These are phyloP conservation scores for Hedychridium roseum DNA, from an alignment of 2,888 invertebrate genomes.

Conservation along the genomic window DNA sequence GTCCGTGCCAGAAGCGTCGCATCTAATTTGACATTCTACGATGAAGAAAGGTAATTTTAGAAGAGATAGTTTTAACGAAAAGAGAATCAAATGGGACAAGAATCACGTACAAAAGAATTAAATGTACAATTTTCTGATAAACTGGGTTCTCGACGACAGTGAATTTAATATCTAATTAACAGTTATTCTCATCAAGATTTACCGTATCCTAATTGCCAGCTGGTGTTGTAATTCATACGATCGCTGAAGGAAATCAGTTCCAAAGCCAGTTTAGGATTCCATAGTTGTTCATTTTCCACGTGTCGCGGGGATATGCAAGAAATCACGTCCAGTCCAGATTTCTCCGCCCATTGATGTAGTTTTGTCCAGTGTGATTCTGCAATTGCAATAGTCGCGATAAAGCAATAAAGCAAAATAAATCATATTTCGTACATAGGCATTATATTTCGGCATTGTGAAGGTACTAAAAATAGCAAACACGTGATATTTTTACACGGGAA, in stretches of 20 bases:
- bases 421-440: too few species aligned
- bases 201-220: slow-evolving; percentile 82
- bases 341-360: slow-evolving; percentile 56
- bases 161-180: not conserved
- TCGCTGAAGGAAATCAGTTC: slow-evolving; percentile 75
- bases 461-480: too few species aligned
- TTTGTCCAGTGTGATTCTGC: slow-evolving; percentile 59
- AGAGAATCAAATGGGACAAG: too few species aligned
- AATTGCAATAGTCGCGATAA: slow-evolving; percentile 10
- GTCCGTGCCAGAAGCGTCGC: slow-evolving; percentile 49
- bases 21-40: slow-evolving; percentile 54
- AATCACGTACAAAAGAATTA: too few species aligned
- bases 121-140: too few species aligned
- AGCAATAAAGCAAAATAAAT: not conserved
- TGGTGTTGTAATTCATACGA: slow-evolving; percentile 70
- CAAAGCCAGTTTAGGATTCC: slow-evolving; percentile 75
- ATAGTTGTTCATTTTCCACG: slow-evolving; percentile 67
- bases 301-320: slow-evolving; percentile 47
- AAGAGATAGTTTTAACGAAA: too few species aligned
- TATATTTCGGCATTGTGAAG: too few species aligned
- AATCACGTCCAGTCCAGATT: slow-evolving; percentile 56
- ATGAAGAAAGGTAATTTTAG: too few species aligned
- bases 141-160: not conserved
- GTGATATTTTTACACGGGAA: too few species aligned
- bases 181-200: slow-evolving; percentile 35